phyloP scores from a whole-genome alignment of 2,888 invertebrate species.

The Ormyrus labotus region DNA sequence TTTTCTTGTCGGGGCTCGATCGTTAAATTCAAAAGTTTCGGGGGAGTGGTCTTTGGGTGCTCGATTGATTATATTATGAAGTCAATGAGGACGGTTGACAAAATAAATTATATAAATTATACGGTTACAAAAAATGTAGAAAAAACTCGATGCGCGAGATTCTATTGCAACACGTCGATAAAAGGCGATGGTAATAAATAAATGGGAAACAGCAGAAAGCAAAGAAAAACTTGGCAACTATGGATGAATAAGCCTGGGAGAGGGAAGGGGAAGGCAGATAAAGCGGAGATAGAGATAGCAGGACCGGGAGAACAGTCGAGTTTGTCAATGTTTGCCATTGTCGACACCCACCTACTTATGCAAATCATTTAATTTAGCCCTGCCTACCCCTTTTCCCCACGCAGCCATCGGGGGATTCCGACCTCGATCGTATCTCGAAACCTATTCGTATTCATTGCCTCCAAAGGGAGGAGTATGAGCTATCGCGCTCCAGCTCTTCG shows the following conservation, averaged over 20 bases:
- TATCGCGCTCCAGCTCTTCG: slow-evolving; percentile 15
- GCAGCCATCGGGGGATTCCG: slow-evolving; percentile 48
- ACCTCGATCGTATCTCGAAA: slow-evolving; percentile 75
- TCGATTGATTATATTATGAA: no score
- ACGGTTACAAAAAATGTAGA: background rate
- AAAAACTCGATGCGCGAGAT: background rate
- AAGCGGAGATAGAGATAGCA: slow-evolving; percentile 29
- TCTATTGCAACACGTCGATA: no score
- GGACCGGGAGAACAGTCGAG: slow-evolving; percentile 65
- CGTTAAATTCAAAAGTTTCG: no score
- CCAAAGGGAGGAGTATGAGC: slow-evolving; percentile 57
- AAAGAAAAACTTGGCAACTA: slow-evolving; percentile 30
- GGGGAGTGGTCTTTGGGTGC: no score
- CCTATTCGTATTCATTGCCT: slow-evolving; percentile 76
- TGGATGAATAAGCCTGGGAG: slow-evolving; percentile 37
- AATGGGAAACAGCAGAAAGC: no score
- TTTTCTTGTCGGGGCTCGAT: no score
- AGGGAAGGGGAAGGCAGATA: slow-evolving; percentile 16
- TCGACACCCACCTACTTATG: slow-evolving; percentile 77
- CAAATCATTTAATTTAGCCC: slow-evolving; percentile 76
- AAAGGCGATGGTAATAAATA: no score
- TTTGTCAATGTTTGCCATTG: slow-evolving; percentile 76
- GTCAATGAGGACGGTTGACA: no score
- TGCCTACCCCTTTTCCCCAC: slow-evolving; percentile 52
- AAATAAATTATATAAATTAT: no score